Percentiles rank a stretch among this genome's conserved stretches.
Evolutionary conservation across 2,797 vertebrate species (phyloP).

Genomic region (Margarornis squamiger): DNA sequence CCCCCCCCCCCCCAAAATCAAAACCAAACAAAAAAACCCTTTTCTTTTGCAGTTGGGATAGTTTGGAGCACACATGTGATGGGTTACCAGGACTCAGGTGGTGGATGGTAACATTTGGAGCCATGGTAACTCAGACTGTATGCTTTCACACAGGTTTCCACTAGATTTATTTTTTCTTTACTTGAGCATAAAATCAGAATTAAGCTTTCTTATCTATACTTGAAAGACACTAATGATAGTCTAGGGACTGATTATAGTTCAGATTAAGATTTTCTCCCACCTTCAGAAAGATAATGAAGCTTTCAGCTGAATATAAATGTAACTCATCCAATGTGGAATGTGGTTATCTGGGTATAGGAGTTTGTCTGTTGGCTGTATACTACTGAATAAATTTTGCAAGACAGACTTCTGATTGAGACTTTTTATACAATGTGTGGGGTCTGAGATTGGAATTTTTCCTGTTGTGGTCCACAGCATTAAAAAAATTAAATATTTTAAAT

Average conservation of each 20-base stretch:
- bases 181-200: slow-evolving; percentile 36
- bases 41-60: not conserved
- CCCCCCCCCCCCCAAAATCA: too few species aligned
- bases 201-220: slow-evolving; percentile 16
- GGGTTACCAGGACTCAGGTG: not conserved
- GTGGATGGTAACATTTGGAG: not conserved
- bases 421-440: not conserved
- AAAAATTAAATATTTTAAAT: not conserved
- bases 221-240: slow-evolving; percentile 32
- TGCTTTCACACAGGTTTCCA: not conserved
- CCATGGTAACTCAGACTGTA: not conserved
- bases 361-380: not conserved
- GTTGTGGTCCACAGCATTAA: not conserved
- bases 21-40: not conserved
- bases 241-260: slow-evolving; percentile 10
- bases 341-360: not conserved
- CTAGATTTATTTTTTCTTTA: slow-evolving; percentile 9
- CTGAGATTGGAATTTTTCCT: not conserved
- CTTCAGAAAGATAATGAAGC: slow-evolving; percentile 4
- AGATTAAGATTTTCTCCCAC: slow-evolving; percentile 6
- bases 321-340: not conserved
- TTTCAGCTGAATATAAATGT: slow-evolving; percentile 17
- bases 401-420: not conserved
- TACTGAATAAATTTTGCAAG: not conserved
- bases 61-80: not conserved